Evolutionary conservation across 2,888 invertebrate species (phyloP), one percentile per base, ranked within the genome.

Genomic region (Xestia rhomboidea): DNA sequence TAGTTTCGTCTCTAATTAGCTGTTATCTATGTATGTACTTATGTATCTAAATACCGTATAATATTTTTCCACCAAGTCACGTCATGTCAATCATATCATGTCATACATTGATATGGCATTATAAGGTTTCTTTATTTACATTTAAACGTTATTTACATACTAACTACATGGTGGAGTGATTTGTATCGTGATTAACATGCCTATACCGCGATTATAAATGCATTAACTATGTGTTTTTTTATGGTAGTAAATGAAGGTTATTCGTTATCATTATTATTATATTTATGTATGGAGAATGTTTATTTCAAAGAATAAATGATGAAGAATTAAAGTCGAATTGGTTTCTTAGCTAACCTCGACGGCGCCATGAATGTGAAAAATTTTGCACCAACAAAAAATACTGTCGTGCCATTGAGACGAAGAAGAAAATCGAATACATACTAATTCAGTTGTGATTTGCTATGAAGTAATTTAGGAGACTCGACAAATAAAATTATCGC

Each of bases 121-220:
- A 7, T 66, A n/a, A 21, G 71, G 76, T 64, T 62, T 54, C 34
- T 49, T 49, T n/a, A 79, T 82, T 82, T 63, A 84, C 71, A 81
- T 81, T 69, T 54, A 69, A 75, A 82, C 66, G 66, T 57, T 57
- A 46, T 70, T 60, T 46, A 34, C 63, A 67, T 82, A 82, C 66
- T 73, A 74, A 81, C 74, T 46, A 77, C 46, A 77, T 6, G 44
- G 27, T 54, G 13, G 44, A 0, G n/a, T 11, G 62, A 73, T 68
- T 21, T 34, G 27, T 68, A 63, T 30, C 70, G 24, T 66, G 51
- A 46, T 68, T 51, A 38, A 66, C 27, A 49, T 44, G 62, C 34
- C 4, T 51, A 41, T 41, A 49, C 7, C 46, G 15, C 38, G 62
- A 77, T 83, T 85, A 85, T 74, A 84, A 81, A 84, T 57, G 34